A percentile compares a stretch with the other conserved stretches of the same genome.
Conservation (phyloP, 2,797 vertebrate species). For the Betta splendens region DNA sequence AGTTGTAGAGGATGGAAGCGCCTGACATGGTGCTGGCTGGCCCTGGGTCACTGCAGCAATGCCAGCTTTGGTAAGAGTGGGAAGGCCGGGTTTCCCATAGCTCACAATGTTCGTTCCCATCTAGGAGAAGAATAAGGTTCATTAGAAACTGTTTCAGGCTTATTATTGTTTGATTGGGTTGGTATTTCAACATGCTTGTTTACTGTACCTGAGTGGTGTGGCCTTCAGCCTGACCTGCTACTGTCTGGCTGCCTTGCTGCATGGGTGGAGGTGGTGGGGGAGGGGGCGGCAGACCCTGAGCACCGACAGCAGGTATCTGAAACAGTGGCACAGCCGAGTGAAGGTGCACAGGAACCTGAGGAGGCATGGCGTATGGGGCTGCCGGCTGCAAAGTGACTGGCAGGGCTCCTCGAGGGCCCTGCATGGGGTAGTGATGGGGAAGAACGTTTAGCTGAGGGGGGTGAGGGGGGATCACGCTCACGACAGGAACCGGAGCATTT, state of each 20-base stretch:
- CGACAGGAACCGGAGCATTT: slow-evolving; percentile 86
- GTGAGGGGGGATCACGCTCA: slow-evolving; percentile 86
- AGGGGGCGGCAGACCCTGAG: slow-evolving; percentile 92
- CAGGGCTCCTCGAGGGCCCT: slow-evolving; percentile 79
- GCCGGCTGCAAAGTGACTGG: slow-evolving; percentile 86
- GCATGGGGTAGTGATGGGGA: slow-evolving; percentile 85
- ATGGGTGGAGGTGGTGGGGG: slow-evolving; percentile 95
- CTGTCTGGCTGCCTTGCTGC: slow-evolving; percentile 86
- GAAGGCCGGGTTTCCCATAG: slow-evolving; percentile 81
- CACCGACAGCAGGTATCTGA: slow-evolving; percentile 87
- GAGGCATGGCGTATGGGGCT: slow-evolving; percentile 84
- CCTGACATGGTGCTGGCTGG: slow-evolving; percentile 79
- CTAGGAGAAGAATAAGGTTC: slow-evolving; percentile 61
- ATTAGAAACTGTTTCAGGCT: neutral
- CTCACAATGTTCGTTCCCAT: slow-evolving; percentile 75
- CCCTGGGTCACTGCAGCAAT: slow-evolving; percentile 59
- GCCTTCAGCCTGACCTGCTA: slow-evolving; percentile 84
- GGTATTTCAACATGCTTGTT: too few relatives aligned
- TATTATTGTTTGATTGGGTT: too few relatives aligned
- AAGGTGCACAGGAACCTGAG: slow-evolving; percentile 89
- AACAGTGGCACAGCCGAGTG: slow-evolving; percentile 87
- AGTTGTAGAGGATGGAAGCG: slow-evolving; percentile 84
- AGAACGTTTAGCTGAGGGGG: slow-evolving; percentile 85
- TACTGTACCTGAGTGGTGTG: slow-evolving; percentile 85
- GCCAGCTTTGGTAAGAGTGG: slow-evolving; percentile 80